Base-by-base conservation (phyloP, 1,140 invertebrate species). In the Orius insidiosus region DNA sequence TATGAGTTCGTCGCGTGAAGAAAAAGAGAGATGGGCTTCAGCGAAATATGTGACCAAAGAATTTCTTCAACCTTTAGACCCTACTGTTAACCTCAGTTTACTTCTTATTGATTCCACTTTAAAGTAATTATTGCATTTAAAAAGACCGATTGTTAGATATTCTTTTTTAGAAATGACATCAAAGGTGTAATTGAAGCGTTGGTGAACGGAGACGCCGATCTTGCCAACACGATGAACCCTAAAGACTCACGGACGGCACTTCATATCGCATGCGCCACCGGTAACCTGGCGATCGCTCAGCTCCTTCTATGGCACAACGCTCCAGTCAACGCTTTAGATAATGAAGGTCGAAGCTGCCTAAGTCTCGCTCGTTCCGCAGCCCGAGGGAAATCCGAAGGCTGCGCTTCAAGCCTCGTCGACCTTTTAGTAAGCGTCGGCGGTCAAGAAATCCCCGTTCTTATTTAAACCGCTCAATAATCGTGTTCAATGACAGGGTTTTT, bases 281-380 rank as follows among this genome's bases (percentile, higher is more conserved):
- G 87, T 16, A 88, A 89, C 61, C 68, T 93, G 49, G 80, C 89
- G 43, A 78, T 92, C 56, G 79, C 86, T 24, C 92, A 96, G 66
- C 69, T 96, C 37, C 68, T 95, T 18, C 77, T 95, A 59, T 96
- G 89, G 90, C 73, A 87, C 58, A 80, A 83, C 60, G 85, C 83
- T 10, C 81, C 86, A 61, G 76, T 84, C 1, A 78, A 80, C 55
- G 74, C 75, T 44, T 66, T 82, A 30, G 85, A 90, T 59, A 77
- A 83, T 48, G 82, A 89, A 60, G 82, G 82, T 18, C 68, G 80
- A 50, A 85, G 81, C 14, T 83, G 83, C 47, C 65, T 88, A 57
- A 78, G 78, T 36, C 85, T 85, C 58, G 85, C 85, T 2, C 67
- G 72, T 47, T 75, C 74, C 10, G 74, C 76, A 16, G 70, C 70